Percentiles rank a stretch among this genome's conserved stretches.
Conservation (phyloP, 2,113 vertebrate species). For the Gorsachius goisagi region DNA sequence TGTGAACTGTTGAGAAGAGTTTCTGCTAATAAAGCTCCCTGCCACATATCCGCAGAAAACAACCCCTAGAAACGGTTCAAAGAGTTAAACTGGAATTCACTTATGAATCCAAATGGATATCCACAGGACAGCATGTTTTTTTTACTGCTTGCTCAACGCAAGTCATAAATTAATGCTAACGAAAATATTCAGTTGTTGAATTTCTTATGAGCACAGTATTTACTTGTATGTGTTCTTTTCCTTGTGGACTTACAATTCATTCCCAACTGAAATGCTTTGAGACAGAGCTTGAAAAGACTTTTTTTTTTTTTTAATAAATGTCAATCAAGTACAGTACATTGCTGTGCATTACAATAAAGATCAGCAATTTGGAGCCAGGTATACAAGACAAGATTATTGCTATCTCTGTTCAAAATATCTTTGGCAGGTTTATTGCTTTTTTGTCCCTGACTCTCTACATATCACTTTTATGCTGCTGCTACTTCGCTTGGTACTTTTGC, state of each 20-base stretch:
- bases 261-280: slow-evolving; percentile 5
- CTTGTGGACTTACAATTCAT: neutral
- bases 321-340: slow-evolving; percentile 15
- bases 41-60: neutral
- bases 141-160: slow-evolving; percentile 25
- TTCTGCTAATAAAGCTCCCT: neutral
- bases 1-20: neutral
- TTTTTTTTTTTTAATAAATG: slow-evolving; percentile 36
- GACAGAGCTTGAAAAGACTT: slow-evolving; percentile 27
- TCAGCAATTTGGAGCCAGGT: slow-evolving; percentile 32
- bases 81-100: slow-evolving; percentile 22
- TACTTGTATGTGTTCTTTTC: slow-evolving; percentile 20
- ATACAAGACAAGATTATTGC: slow-evolving; percentile 57
- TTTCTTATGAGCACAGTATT: slow-evolving; percentile 39
- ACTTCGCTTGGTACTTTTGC: neutral
- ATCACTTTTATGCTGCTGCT: slow-evolving; percentile 34
- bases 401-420: slow-evolving; percentile 46
- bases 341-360: slow-evolving; percentile 63
- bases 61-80: neutral
- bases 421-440: slow-evolving; percentile 50
- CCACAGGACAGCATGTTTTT: slow-evolving; percentile 9
- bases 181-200: slow-evolving; percentile 39
- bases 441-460: slow-evolving; percentile 36
- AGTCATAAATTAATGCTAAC: slow-evolving; percentile 55
- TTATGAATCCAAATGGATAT: neutral